These are phyloP conservation scores for Pachyseris speciosa DNA, from an alignment of 64 coral and sea anemone genomes.

Conservation along the genomic window DNA sequence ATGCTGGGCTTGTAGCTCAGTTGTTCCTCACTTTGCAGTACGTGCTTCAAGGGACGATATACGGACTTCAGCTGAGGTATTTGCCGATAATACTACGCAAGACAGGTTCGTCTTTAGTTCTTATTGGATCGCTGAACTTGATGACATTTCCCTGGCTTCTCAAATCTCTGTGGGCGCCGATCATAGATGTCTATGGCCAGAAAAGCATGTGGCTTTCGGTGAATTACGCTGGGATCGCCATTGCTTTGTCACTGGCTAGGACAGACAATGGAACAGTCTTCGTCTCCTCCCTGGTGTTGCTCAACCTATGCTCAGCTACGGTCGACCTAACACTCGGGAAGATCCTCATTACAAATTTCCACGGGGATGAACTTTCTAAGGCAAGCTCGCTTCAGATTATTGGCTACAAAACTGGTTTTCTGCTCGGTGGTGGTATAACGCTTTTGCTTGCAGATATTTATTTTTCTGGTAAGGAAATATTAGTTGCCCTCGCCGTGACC, in stretches of 20 bases:
- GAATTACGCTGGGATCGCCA: slow-evolving; percentile 54
- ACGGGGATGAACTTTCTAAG: slow-evolving; percentile 35
- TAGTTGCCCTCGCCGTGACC: slow-evolving; percentile 9
- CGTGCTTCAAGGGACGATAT: slow-evolving; percentile 80
- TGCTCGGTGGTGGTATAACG: slow-evolving; percentile 71
- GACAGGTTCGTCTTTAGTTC: slow-evolving; percentile 51
- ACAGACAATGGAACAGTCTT: slow-evolving; percentile 4
- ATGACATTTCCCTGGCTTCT: slow-evolving; percentile 75
- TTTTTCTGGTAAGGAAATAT: slow-evolving; percentile 46
- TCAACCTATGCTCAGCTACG: slow-evolving; percentile 77
- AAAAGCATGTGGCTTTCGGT: slow-evolving; percentile 60
- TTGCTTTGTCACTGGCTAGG: slow-evolving; percentile 8
- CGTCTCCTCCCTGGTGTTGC: slow-evolving; percentile 4
- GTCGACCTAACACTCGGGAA: slow-evolving; percentile 78
- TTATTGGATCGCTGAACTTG: slow-evolving; percentile 77
- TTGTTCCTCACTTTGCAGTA: slow-evolving; percentile 35
- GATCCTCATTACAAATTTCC: slow-evolving; percentile 53
- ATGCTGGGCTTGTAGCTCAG: background rate
- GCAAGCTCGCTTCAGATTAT: slow-evolving; percentile 77
- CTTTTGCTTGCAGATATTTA: slow-evolving; percentile 48
- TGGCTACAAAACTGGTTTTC: slow-evolving; percentile 77
- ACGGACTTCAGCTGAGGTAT: slow-evolving; percentile 83
- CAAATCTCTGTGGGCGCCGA: slow-evolving; percentile 83
- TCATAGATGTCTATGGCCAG: slow-evolving; percentile 52
- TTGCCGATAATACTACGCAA: slow-evolving; percentile 77